Base-by-base conservation (phyloP, 2,113 vertebrate genomes). In the Melanotaenia duboulayi region DNA sequence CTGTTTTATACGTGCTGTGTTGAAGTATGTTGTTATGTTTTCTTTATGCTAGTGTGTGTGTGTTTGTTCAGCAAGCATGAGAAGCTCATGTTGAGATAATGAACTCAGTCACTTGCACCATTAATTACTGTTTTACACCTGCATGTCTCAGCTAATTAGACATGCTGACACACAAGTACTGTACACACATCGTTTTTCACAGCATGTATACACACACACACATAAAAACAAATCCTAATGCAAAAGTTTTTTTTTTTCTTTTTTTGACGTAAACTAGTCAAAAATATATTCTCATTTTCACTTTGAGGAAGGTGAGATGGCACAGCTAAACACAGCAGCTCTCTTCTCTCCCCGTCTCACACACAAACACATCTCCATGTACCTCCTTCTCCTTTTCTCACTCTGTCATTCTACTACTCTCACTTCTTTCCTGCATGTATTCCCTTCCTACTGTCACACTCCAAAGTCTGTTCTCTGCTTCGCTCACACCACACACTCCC, bases 101-200 rank as follows among this genome's bases (percentile, higher is more conserved):
- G 73, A 89, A 90, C 86, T 85, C 85, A 88, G 82, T 80, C 71
- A 79, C 85, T 86, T 85, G 87, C 91, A 84, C 87, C 87, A 91
- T 91, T 90, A 92, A 92, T 91, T 89, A 91, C 82, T 86, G 85
- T 80, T 92, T 89, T 91, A 91, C 91, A 92, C 87, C 89, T 91
- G 91, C 87, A 86, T 84, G 84, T 91, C 78, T 91, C 72, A 85
- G 88, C 76, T 91, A 88, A 89, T 92, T 91, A 87, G 77, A 84
- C 78, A 82, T 89, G 83, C 86, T 86, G 89, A 86, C 86, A 85
- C 76, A 63, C 42, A 66, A 46, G 20, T 28, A n/a, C n/a, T n/a
- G n/a, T n/a, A 22, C 16, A 39, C 35, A 44, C 59, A 44, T 57
- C 13, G n/a, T 50, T 55, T 55, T 42, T 55, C 22, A 40, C 19